Evolutionary conservation across 2,113 vertebrate genomes (phyloP).

Genomic region (Elephas maximus): DNA sequence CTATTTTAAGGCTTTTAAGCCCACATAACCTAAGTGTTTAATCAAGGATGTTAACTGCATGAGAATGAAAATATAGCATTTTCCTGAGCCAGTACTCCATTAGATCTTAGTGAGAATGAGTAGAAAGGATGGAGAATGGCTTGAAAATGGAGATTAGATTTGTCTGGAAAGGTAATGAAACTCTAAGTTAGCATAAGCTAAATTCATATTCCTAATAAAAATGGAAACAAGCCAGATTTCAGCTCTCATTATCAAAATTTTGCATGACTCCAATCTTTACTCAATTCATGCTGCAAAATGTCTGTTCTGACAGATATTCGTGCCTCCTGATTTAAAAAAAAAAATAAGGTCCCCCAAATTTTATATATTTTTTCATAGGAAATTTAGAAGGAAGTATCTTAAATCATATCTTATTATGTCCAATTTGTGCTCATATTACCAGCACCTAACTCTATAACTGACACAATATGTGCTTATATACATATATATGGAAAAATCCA

Average conservation of each 20-base stretch:
- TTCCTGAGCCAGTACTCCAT: slow-evolving; percentile 31
- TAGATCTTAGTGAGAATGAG: slow-evolving; percentile 53
- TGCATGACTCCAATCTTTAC: background rate
- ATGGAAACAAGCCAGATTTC: slow-evolving; percentile 67
- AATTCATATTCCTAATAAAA: slow-evolving; percentile 79
- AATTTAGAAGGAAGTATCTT: slow-evolving; percentile 44
- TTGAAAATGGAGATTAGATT: slow-evolving; percentile 75
- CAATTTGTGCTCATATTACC: background rate
- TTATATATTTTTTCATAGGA: slow-evolving; percentile 24
- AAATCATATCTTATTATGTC: background rate
- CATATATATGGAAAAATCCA: background rate
- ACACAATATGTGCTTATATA: background rate
- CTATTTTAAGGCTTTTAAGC: slow-evolving; percentile 48
- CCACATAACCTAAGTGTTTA: background rate
- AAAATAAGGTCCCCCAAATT: background rate
- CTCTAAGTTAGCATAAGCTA: slow-evolving; percentile 69
- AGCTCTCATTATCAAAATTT: slow-evolving; percentile 60
- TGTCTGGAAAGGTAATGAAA: slow-evolving; percentile 76
- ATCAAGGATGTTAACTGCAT: slow-evolving; percentile 44
- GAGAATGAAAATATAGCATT: slow-evolving; percentile 60
- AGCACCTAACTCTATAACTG: background rate
- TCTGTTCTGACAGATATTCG: slow-evolving; percentile 33
- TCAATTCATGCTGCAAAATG: background rate
- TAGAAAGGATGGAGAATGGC: slow-evolving; percentile 58
- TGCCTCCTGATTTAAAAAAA: background rate